Conservation (phyloP, 2,888 invertebrate genomes). For the Spodoptera exigua region DNA sequence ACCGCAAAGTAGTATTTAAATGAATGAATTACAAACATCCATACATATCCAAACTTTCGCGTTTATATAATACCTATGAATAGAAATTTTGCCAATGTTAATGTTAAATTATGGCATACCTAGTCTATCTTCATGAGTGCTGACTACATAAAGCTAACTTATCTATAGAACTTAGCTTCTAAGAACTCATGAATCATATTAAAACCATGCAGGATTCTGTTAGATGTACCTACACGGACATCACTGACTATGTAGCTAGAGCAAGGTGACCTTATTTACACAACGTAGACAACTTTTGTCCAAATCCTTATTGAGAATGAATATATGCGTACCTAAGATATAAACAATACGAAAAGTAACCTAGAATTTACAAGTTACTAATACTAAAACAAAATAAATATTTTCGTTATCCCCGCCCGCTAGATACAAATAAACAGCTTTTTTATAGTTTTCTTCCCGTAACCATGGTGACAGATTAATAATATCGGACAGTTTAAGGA, state of each 20-base stretch:
- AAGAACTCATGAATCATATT: slow-evolving; percentile 67
- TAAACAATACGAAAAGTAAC: too few relatives aligned
- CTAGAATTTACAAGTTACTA: too few relatives aligned
- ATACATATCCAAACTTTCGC: too few relatives aligned
- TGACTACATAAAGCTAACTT: slow-evolving; percentile 38
- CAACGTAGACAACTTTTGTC: slow-evolving; percentile 9
- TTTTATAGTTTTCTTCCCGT: slow-evolving; percentile 9
- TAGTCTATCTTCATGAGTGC: slow-evolving; percentile 14
- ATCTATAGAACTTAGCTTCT: slow-evolving; percentile 48
- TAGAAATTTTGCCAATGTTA: too few relatives aligned
- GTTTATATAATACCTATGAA: too few relatives aligned
- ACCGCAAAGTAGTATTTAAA: too few relatives aligned
- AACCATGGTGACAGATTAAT: slow-evolving; percentile 14
- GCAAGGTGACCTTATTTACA: slow-evolving; percentile 63
- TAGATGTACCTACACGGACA: slow-evolving; percentile 65
- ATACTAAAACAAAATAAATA: too few relatives aligned
- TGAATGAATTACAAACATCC: too few relatives aligned
- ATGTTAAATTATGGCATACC: slow-evolving; percentile 2
- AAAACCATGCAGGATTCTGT: slow-evolving; percentile 62
- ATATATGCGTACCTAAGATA: too few relatives aligned
- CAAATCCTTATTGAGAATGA: slow-evolving; percentile 53
- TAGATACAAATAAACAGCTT: too few relatives aligned
- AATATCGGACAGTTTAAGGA: slow-evolving; percentile 19
- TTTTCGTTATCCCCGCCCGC: too few relatives aligned
- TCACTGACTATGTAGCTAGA: slow-evolving; percentile 59